These are phyloP conservation scores for Dimorphilus gyrociliatus DNA, from an alignment of 2,888 invertebrate species.

Conservation along the genomic window DNA sequence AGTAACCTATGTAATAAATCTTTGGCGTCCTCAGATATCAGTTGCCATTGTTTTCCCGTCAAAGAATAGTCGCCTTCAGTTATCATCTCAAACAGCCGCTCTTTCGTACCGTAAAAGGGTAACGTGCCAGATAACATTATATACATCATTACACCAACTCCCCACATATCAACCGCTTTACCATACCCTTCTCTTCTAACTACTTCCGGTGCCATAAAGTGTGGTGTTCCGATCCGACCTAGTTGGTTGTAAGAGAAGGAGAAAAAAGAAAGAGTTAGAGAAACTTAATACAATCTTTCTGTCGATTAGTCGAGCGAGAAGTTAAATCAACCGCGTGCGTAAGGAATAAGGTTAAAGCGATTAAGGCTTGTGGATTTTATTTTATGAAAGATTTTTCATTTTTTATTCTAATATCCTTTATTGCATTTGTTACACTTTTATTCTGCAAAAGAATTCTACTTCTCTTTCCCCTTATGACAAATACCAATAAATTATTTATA, in stretches of 20 bases:
- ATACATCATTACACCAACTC: constrained; percentile 82
- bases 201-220: constrained; percentile 97
- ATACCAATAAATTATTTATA: no score
- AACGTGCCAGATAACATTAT: constrained; percentile 79
- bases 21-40: constrained; percentile 81
- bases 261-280: no score
- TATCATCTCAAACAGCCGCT: constrained; percentile 77
- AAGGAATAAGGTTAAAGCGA: no score
- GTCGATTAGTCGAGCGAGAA: no score
- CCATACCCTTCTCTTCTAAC: constrained; percentile 61
- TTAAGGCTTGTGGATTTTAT: no score
- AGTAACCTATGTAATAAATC: constrained; percentile 86
- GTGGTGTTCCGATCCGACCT: constrained; percentile 87
- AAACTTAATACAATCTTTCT: no score
- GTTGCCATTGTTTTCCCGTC: constrained; percentile 73
- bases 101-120: constrained; percentile 85
- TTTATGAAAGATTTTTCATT: no score
- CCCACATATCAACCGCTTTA: constrained; percentile 94
- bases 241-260: constrained; percentile 16
- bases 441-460: no score
- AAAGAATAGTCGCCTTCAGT: constrained; percentile 35
- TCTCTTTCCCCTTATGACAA: no score
- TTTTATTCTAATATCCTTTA: no score
- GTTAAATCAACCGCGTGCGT: no score
- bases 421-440: no score